phyloP scores from a whole-genome alignment of 2,113 vertebrate species.

The Cyanoramphus novaezelandiae region DNA sequence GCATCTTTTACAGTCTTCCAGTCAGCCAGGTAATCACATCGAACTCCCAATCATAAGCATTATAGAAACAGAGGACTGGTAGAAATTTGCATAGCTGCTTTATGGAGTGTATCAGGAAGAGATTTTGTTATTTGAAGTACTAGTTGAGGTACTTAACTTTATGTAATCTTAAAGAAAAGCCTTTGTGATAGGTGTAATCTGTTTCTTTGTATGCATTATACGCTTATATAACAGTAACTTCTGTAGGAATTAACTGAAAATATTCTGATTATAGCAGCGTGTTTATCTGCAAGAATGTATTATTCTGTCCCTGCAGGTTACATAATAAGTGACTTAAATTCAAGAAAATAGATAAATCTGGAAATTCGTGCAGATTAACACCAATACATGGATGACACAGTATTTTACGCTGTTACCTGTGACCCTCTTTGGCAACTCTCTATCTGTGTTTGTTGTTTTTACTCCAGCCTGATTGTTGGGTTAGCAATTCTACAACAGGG shows the following conservation, averaged over 20 bases:
- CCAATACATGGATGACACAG: not conserved
- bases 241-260: not conserved
- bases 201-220: not conserved
- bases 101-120: not conserved
- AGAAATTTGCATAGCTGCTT: not conserved
- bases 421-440: not conserved
- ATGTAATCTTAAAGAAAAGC: not conserved
- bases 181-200: not conserved
- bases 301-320: not conserved
- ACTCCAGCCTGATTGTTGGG: not conserved
- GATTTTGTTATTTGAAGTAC: not conserved
- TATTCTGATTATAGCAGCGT: not conserved
- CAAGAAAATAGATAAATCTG: not conserved
- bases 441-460: not conserved
- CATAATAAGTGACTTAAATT: not conserved
- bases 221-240: not conserved
- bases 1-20: not conserved
- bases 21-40: not conserved
- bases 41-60: not conserved
- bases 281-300: not conserved
- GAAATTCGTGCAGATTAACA: not conserved
- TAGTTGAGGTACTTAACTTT: not conserved
- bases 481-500: not conserved
- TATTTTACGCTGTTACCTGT: not conserved
- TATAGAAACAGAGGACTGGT: not conserved